Percentiles rank a stretch among this genome's conserved stretches.
Conservation (phyloP, 1,140 invertebrate species). For the Pseudomyrmex flavicornis region DNA sequence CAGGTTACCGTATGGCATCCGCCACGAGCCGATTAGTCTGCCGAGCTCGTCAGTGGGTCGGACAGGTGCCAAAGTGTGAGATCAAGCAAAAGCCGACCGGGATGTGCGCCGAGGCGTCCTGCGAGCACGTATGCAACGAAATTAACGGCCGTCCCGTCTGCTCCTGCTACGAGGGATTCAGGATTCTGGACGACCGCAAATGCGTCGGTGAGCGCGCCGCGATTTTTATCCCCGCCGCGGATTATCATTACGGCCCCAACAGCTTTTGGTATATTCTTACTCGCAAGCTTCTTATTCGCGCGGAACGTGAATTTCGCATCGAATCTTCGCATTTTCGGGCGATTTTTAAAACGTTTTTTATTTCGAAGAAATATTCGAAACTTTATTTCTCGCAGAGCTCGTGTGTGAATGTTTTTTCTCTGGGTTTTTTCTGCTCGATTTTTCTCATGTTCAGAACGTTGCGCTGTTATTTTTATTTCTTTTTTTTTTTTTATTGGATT, state of each 20-base stretch:
- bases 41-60: constrained; percentile 81
- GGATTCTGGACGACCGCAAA: constrained; percentile 75
- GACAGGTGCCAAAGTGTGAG: constrained; percentile 80
- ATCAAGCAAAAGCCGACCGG: constrained; percentile 74
- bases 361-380: too few relatives aligned
- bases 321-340: too few relatives aligned
- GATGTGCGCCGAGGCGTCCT: constrained; percentile 76
- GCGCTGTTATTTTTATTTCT: too few relatives aligned
- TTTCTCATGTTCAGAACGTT: too few relatives aligned
- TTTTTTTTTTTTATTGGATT: too few relatives aligned
- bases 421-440: too few relatives aligned
- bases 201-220: constrained; percentile 80
- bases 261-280: neutral
- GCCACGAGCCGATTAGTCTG: constrained; percentile 79
- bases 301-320: neutral
- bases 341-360: too few relatives aligned
- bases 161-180: constrained; percentile 84
- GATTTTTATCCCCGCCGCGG: neutral
- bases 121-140: constrained; percentile 85
- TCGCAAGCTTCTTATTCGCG: neutral
- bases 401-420: too few relatives aligned
- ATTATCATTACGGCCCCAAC: constrained; percentile 15
- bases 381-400: too few relatives aligned
- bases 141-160: constrained; percentile 83
- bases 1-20: constrained; percentile 77